Conservation (phyloP, 2,113 vertebrate species). For the Myotis lucifugus region DNA sequence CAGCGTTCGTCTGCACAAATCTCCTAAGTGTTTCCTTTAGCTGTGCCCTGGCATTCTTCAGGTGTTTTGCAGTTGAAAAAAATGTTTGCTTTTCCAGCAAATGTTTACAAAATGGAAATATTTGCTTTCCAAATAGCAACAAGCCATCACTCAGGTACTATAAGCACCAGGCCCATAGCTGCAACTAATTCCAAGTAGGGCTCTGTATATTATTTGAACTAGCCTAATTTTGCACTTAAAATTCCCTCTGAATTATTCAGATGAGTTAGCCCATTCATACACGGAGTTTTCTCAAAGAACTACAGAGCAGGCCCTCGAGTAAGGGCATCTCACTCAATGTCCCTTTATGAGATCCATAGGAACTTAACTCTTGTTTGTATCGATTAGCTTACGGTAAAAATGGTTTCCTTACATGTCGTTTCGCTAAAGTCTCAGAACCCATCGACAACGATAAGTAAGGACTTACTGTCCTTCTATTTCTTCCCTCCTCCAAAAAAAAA, state of each 20-base stretch:
- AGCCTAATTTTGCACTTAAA: not conserved
- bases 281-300: not conserved
- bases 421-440: not conserved
- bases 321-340: too few relatives aligned
- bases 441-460: too few relatives aligned
- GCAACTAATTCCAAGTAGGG: not conserved
- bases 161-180: not conserved
- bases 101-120: constrained; percentile 60
- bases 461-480: not conserved
- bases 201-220: not conserved
- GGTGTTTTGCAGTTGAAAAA: constrained; percentile 40
- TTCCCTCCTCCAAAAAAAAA: not conserved
- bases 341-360: not conserved
- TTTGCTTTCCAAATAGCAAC: constrained; percentile 31
- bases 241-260: not conserved
- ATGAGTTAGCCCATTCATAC: not conserved
- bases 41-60: constrained; percentile 29
- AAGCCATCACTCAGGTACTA: not conserved
- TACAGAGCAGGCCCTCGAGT: not conserved
- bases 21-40: not conserved
- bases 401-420: not conserved
- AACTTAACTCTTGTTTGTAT: too few relatives aligned
- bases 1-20: not conserved
- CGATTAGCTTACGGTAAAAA: too few relatives aligned
- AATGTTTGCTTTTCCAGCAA: constrained; percentile 45